A percentile compares a stretch with the other conserved stretches of the same genome.
These are phyloP conservation scores for Choreutis nemorana DNA, from an alignment of 2,888 invertebrate species.

Conservation along the genomic window DNA sequence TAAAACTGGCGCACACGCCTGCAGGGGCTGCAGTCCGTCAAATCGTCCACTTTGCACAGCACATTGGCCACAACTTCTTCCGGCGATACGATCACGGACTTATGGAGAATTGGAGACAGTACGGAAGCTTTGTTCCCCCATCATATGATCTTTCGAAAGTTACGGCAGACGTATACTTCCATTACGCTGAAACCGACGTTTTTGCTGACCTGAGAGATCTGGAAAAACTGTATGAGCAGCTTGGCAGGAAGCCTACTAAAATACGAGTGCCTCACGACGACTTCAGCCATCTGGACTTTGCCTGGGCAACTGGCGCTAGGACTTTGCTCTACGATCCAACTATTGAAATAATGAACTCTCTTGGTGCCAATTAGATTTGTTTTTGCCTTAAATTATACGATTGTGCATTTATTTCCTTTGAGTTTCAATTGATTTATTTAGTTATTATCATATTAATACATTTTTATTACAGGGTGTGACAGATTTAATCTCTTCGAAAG, in stretches of 20 bases:
- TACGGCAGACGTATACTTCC: conserved; percentile 69
- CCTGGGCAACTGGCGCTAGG: conserved; percentile 70
- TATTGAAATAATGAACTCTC: no score
- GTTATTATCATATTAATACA: no score
- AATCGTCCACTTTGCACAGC: conserved; percentile 76
- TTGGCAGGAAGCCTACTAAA: conserved; percentile 62
- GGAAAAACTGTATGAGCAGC: conserved; percentile 52
- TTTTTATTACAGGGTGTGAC: no score
- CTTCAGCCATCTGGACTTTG: conserved; percentile 76
- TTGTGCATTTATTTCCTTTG: no score
- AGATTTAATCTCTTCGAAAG: no score
- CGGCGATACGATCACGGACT: conserved; percentile 67
- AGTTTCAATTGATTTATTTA: no score
- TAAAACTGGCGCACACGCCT: conserved; percentile 71
- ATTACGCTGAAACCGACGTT: conserved; percentile 72
- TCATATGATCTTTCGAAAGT: conserved; percentile 64
- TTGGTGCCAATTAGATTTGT: no score
- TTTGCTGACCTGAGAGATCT: conserved; percentile 67
- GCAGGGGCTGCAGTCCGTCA: conserved; percentile 76
- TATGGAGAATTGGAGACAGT: conserved; percentile 55
- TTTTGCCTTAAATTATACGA: no score
- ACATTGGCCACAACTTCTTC: conserved; percentile 57
- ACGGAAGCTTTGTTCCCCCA: conserved; percentile 64
- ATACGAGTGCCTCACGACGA: conserved; percentile 61
- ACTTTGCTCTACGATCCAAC: conserved; percentile 67